Evolutionary conservation across 2,797 vertebrate species (phyloP).

Genomic region (Mallotus villosus): DNA sequence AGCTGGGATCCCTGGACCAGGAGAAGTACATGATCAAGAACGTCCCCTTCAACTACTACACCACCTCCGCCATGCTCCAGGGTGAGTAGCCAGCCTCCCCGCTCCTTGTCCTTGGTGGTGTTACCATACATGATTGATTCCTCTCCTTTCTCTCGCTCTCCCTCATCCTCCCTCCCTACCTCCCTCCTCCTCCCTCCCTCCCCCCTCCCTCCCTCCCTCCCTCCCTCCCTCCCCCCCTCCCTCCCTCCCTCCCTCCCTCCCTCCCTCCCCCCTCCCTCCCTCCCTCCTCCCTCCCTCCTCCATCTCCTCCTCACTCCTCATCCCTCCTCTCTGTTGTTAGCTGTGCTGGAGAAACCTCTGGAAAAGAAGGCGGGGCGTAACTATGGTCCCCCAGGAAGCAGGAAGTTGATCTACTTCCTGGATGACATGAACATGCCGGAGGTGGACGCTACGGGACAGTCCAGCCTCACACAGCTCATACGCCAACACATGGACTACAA

Average conservation of each 20-base stretch:
- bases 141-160: background rate
- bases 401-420: constrained; percentile 76
- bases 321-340: constrained; percentile 55
- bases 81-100: constrained; percentile 67
- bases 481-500: constrained; percentile 93
- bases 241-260: background rate
- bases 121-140: background rate
- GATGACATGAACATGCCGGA: constrained; percentile 59
- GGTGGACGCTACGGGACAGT: constrained; percentile 92
- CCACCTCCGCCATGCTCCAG: constrained; percentile 93
- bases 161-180: background rate
- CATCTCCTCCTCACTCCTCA: background rate
- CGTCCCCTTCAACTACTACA: constrained; percentile 94
- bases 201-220: background rate
- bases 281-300: background rate
- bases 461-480: constrained; percentile 92
- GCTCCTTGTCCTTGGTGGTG: background rate
- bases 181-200: background rate
- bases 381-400: constrained; percentile 72
- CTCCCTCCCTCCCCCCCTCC: background rate
- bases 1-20: constrained; percentile 77
- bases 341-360: constrained; percentile 84
- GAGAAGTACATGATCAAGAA: constrained; percentile 87
- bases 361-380: constrained; percentile 80
- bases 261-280: background rate